Evolutionary conservation across 2,113 vertebrate genomes (phyloP), one percentile per base, ranked within the genome.

Genomic region (Coryphaenoides rupestris): DNA sequence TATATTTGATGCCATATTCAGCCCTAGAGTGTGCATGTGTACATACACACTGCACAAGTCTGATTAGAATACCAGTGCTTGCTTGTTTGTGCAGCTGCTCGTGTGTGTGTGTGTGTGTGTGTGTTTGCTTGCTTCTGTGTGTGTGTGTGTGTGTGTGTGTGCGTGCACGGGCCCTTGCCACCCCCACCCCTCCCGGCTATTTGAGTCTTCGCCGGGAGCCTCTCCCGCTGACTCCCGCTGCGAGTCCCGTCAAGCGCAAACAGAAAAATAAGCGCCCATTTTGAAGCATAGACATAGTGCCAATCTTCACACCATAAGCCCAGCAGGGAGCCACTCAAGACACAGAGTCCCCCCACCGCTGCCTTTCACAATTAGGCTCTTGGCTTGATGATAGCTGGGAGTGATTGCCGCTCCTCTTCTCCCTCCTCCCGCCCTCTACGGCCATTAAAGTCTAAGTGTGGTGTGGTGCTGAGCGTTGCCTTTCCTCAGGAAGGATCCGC

Each of bases 101-200:
- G 54, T 21, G 54, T 22, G 54, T 14, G 54, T 55, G 53, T 16
- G 55, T n/a, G 22, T 26, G 22, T 57, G 55, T 62, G 22, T 70
- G 60, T 65, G 80, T 63, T 6, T 65, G 71, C 70, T 79, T 70
- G 62, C 81, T 77, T 76, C 65, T 70, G 76, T 69, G 77, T 68
- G 61, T 81, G 68, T 75, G 72, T 69, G 62, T 9, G 61, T 66
- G 63, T 70, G 69, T 70, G 40, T 55, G 58, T 49, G 69, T 52
- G 62, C 69, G 60, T 12, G 53, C 72, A 45, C 22, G 69, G n/a
- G n/a, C n/a, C 28, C 28, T 33, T 10, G 3, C 28, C 71, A 78
- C 71, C 77, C 84, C 60, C 77, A 70, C 84, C 62, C 77, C 58
- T 45, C 60, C 58, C 52, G 52, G 78, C 78, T 79, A 73, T 72